A percentile compares a stretch with the other conserved stretches of the same genome.
Evolutionary conservation across 2,797 vertebrate genomes (phyloP).

Genomic region (Gymnothorax javanicus): DNA sequence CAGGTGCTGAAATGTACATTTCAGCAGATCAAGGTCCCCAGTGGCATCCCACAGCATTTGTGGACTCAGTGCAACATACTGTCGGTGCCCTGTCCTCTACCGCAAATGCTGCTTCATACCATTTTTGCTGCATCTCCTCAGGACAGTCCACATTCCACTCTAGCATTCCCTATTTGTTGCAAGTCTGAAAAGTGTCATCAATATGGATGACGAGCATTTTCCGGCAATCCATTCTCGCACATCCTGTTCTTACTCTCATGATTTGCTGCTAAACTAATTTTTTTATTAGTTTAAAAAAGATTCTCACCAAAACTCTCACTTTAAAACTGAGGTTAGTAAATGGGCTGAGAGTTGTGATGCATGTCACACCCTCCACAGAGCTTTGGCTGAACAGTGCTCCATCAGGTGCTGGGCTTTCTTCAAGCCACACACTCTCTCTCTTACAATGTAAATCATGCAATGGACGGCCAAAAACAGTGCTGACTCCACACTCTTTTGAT

Average conservation of each 20-base stretch:
- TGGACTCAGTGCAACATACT: not conserved
- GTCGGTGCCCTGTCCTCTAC: not conserved
- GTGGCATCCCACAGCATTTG: not conserved
- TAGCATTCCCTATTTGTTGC: not conserved
- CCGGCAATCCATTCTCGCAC: not conserved
- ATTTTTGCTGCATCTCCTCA: not conserved
- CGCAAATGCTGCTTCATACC: not conserved
- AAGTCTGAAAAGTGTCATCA: not conserved
- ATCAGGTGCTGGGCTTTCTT: not conserved
- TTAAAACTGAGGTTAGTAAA: not conserved
- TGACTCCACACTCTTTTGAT: not conserved
- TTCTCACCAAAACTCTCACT: not conserved
- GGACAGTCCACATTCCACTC: too few relatives aligned
- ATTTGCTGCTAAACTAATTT: not conserved
- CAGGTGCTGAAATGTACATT: not conserved
- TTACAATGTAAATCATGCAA: not conserved
- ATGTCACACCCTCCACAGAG: not conserved
- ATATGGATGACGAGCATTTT: not conserved
- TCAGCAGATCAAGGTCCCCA: not conserved
- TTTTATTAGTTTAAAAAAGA: not conserved
- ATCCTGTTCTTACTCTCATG: not conserved
- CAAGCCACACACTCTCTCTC: not conserved
- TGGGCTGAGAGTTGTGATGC: not conserved
- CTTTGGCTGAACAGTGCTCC: not conserved
- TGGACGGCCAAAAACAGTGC: not conserved